phyloP scores from a whole-genome alignment of 2,113 vertebrate genomes.

The Arenaria interpres region DNA sequence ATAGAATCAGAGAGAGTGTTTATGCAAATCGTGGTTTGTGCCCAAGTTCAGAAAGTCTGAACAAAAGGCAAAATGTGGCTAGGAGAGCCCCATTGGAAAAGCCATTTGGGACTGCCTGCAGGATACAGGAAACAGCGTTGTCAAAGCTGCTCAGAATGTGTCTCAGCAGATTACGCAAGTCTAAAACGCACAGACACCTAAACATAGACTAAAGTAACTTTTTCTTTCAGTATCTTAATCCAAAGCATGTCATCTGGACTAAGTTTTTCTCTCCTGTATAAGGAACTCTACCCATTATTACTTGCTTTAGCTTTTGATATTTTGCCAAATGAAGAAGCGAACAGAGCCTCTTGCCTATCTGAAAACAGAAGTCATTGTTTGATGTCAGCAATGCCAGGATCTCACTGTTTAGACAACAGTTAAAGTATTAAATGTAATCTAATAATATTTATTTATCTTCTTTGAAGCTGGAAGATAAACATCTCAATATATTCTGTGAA shows the following conservation, averaged over 20 bases:
- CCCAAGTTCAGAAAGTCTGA: neutral
- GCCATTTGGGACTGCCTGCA: neutral
- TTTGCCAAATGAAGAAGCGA: neutral
- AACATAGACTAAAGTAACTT: neutral
- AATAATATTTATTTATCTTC: neutral
- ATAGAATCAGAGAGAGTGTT: neutral
- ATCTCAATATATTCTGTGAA: conserved; percentile 87
- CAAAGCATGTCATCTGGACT: neutral
- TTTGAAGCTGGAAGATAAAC: conserved; percentile 80
- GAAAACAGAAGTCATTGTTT: neutral
- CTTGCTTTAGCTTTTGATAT: neutral
- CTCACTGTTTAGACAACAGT: neutral
- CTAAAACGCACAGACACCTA: neutral
- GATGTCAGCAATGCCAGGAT: neutral
- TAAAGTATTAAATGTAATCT: neutral
- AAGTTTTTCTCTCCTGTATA: neutral
- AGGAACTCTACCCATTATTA: neutral
- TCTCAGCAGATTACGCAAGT: neutral
- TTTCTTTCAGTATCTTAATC: neutral
- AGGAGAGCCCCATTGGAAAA: neutral
- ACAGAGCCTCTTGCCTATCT: neutral
- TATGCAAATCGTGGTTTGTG: neutral
- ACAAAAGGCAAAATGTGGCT: neutral
- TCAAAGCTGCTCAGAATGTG: neutral
- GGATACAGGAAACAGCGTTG: neutral